Evolutionary conservation across 2,113 vertebrate species (phyloP).

Genomic region (Syrrhaptes paradoxus): DNA sequence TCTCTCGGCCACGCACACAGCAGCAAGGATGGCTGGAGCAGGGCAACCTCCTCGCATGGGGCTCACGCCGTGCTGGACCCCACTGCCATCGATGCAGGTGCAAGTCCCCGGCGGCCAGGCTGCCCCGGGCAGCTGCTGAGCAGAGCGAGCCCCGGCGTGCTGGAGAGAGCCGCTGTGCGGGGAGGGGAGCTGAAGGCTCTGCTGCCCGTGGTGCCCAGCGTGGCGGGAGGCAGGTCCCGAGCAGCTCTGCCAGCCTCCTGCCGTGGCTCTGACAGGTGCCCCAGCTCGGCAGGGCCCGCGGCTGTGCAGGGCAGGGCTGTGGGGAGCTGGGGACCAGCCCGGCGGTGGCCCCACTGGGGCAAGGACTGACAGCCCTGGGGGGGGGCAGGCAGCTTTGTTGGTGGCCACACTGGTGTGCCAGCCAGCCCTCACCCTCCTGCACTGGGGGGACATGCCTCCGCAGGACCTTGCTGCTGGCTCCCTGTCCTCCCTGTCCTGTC

Average conservation of each 20-base stretch:
- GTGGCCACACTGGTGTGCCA: neutral
- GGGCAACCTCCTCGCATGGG: neutral
- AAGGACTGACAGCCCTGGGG: neutral
- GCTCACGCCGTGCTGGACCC: neutral
- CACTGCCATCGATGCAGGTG: fast-evolving
- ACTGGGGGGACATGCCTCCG: neutral
- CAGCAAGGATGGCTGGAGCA: neutral
- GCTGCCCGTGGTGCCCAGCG: fast-evolving
- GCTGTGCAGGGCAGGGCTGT: neutral
- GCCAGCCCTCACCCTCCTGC: neutral
- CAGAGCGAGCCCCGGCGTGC: neutral
- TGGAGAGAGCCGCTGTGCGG: neutral
- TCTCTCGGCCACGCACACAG: neutral
- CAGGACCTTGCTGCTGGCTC: neutral
- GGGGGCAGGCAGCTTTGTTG: neutral
- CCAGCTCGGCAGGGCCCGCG: neutral
- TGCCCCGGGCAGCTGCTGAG: fast-evolving
- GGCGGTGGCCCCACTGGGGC: neutral
- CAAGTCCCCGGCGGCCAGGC: neutral
- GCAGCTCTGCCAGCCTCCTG: neutral
- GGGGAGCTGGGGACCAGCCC: neutral
- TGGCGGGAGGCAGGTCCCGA: neutral
- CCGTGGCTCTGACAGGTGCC: neutral
- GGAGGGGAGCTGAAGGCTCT: neutral
- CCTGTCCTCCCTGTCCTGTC: neutral